These are phyloP conservation scores for Nysson spinosus DNA, from an alignment of 2,888 invertebrate species.

Conservation along the genomic window DNA sequence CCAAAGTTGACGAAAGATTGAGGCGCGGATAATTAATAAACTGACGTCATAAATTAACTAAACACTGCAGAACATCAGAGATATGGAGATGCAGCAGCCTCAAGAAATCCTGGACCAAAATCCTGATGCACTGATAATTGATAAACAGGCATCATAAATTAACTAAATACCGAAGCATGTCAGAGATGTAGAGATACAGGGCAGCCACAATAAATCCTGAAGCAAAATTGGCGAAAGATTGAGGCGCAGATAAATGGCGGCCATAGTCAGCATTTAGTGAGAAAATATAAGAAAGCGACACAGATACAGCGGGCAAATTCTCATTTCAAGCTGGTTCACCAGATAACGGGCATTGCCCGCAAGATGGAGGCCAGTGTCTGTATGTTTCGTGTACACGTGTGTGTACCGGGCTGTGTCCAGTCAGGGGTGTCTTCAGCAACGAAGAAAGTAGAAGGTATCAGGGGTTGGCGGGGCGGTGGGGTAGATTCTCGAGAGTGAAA, in stretches of 20 bases:
- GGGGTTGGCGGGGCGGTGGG: conserved; percentile 31
- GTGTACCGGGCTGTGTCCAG: conserved; percentile 33
- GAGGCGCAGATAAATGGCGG: conserved; percentile 51
- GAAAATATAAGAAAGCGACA: conserved; percentile 44
- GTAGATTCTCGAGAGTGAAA: conserved; percentile 40
- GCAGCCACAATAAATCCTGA: too few species aligned
- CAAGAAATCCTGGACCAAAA: too few species aligned
- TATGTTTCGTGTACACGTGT: conserved; percentile 39
- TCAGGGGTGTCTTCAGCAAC: conserved; percentile 44
- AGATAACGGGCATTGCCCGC: conserved; percentile 69
- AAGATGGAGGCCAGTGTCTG: conserved; percentile 54
- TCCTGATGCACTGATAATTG: too few species aligned
- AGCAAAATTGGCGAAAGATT: background rate
- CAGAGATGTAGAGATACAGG: too few species aligned
- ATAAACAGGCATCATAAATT: too few species aligned
- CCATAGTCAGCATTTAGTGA: conserved; percentile 56
- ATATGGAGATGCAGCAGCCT: too few species aligned
- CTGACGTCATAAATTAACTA: too few species aligned
- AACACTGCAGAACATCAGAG: too few species aligned
- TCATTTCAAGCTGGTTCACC: conserved; percentile 63
- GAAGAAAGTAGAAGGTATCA: too few species aligned
- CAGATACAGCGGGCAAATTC: conserved; percentile 62
- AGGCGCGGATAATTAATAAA: too few species aligned
- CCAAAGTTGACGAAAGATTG: too few species aligned
- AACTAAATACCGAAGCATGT: too few species aligned